These are phyloP conservation scores for Zosterops japonicus DNA, from an alignment of 2,113 vertebrate species.

Conservation along the genomic window DNA sequence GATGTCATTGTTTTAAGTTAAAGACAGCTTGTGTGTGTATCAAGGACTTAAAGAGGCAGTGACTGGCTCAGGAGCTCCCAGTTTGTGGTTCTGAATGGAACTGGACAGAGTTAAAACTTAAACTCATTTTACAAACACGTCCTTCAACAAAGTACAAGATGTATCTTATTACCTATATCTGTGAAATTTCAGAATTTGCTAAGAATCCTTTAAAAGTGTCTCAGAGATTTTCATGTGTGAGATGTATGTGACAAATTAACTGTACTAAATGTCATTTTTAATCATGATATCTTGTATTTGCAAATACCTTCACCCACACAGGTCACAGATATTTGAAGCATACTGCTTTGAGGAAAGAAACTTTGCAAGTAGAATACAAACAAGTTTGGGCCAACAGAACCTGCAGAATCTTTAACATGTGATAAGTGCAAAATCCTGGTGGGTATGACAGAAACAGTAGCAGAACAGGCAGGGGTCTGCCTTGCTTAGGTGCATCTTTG, in stretches of 20 bases:
- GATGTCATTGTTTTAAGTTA: not conserved
- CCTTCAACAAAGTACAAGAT: not conserved
- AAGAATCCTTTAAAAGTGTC: not conserved
- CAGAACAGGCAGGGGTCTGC: rapidly evolving
- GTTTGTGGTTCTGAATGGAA: not conserved
- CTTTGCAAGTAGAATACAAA: not conserved
- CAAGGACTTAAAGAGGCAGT: not conserved
- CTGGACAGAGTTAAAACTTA: not conserved
- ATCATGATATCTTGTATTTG: rapidly evolving
- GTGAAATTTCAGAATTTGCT: not conserved
- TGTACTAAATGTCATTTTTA: not conserved
- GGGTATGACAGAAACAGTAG: not conserved
- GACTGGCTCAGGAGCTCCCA: not conserved
- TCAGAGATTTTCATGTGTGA: not conserved
- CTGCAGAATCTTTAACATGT: not conserved
- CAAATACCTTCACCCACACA: not conserved
- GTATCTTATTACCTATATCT: not conserved
- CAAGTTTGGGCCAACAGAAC: not conserved
- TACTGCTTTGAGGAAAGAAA: not conserved
- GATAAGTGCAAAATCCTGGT: not conserved
- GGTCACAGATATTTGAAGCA: not conserved
- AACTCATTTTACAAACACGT: not conserved
- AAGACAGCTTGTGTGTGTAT: not conserved
- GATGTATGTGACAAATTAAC: not conserved
- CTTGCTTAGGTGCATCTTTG: rapidly evolving